Percentiles rank a stretch among this genome's conserved stretches.
Conservation (phyloP, 2,888 invertebrate genomes). For the Acanthacorydalis orientalis region DNA sequence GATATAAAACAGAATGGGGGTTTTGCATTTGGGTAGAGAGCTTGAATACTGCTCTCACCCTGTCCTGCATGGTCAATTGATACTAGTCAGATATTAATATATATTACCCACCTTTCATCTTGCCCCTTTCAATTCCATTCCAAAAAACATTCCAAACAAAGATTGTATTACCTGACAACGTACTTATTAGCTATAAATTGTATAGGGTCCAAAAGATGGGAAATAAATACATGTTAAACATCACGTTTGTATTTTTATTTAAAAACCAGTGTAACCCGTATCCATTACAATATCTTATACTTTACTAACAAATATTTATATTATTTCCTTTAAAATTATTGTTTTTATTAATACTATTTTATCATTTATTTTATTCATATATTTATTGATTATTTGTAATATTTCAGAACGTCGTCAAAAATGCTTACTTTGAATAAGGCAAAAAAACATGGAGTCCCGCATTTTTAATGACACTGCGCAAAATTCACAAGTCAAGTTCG, state of each 20-base stretch:
- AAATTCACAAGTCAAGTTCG: too few species aligned
- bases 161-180: constrained; percentile 37
- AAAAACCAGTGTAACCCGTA: too few species aligned
- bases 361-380: too few species aligned
- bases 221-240: constrained; percentile 50
- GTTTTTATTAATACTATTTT: too few species aligned
- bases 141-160: constrained; percentile 30
- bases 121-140: constrained; percentile 25
- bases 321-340: too few species aligned
- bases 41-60: not conserved
- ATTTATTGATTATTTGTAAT: too few species aligned
- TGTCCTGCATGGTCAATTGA: constrained; percentile 16
- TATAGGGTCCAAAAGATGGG: constrained; percentile 59
- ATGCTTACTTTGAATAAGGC: too few species aligned
- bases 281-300: too few species aligned
- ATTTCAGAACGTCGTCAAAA: too few species aligned
- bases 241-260: constrained; percentile 8
- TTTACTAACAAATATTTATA: too few species aligned
- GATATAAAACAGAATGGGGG: constrained; percentile 2
- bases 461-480: too few species aligned
- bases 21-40: not conserved
- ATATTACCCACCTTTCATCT: constrained; percentile 28
- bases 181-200: constrained; percentile 46
- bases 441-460: too few species aligned
- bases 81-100: constrained; percentile 28